Conservation (phyloP, 1,140 invertebrate species). For the Elymnias hypermnestra region DNA sequence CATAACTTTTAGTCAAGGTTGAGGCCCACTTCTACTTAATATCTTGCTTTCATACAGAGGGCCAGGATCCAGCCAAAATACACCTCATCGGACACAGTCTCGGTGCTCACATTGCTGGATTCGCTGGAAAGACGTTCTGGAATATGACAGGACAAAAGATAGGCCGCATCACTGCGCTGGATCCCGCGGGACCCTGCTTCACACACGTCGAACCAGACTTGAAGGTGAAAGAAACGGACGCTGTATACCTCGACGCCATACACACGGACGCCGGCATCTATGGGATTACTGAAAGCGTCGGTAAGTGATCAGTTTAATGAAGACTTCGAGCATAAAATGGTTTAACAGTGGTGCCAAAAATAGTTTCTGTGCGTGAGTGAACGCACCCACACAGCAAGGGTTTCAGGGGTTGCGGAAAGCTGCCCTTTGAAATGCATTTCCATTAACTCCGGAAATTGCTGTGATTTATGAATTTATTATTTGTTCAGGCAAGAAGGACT, state of each 20-base stretch:
- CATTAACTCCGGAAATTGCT: no score
- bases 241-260: no score
- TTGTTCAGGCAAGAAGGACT: constrained; percentile 82
- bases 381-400: no score
- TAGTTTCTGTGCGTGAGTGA: no score
- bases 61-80: constrained; percentile 66
- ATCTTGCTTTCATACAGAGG: constrained; percentile 29
- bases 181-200: constrained; percentile 84
- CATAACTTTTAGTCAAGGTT: neutral
- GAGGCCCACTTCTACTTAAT: no score
- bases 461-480: neutral
- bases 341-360: no score
- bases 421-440: no score
- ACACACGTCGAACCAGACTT: constrained; percentile 69
- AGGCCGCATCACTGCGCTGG: constrained; percentile 81
- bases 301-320: constrained; percentile 44
- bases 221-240: no score
- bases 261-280: constrained; percentile 81
- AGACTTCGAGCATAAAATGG: no score
- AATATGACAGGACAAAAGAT: constrained; percentile 61
- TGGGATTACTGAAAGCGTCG: constrained; percentile 53
- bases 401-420: no score
- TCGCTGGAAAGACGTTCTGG: constrained; percentile 77
- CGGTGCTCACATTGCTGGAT: constrained; percentile 88
- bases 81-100: constrained; percentile 91